These are phyloP conservation scores for Ptiloglossa arizonensis DNA, from an alignment of 1,140 invertebrate genomes.

Conservation along the genomic window DNA sequence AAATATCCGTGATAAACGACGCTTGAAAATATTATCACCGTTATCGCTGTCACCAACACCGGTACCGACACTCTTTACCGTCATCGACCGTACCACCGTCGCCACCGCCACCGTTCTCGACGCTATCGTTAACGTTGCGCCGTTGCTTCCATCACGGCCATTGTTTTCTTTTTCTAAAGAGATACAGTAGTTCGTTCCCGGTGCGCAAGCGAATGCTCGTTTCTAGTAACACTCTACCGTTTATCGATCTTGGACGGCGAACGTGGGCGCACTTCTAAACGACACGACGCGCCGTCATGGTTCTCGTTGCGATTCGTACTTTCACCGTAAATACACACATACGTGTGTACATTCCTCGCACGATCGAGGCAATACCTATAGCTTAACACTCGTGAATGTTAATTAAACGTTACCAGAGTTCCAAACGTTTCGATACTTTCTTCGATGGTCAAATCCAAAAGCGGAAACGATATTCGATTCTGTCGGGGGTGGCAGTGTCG, in stretches of 20 bases:
- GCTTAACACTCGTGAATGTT: neutral
- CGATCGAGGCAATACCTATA: neutral
- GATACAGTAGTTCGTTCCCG: neutral
- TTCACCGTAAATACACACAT: slow-evolving; percentile 1
- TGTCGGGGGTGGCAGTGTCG: neutral
- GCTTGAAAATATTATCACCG: neutral
- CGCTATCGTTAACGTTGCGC: neutral
- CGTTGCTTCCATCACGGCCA: slow-evolving; percentile 14
- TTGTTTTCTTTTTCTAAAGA: neutral
- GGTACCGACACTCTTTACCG: neutral
- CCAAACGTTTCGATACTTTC: no score
- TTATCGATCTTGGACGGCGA: slow-evolving; percentile 48
- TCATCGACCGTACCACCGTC: slow-evolving; percentile 1
- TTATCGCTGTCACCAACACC: neutral
- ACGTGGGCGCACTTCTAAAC: slow-evolving; percentile 51
- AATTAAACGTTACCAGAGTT: neutral
- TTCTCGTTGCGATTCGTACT: slow-evolving; percentile 10
- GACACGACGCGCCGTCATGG: slow-evolving; percentile 28
- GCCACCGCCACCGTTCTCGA: neutral
- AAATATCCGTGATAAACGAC: slow-evolving; percentile 3
- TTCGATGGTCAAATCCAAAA: neutral
- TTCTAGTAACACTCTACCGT: slow-evolving; percentile 26
- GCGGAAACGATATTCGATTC: neutral
- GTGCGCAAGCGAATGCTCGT: slow-evolving; percentile 38
- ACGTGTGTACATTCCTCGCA: neutral